Conservation (phyloP, 2,797 vertebrate genomes). For the Eulemur mongoz region DNA sequence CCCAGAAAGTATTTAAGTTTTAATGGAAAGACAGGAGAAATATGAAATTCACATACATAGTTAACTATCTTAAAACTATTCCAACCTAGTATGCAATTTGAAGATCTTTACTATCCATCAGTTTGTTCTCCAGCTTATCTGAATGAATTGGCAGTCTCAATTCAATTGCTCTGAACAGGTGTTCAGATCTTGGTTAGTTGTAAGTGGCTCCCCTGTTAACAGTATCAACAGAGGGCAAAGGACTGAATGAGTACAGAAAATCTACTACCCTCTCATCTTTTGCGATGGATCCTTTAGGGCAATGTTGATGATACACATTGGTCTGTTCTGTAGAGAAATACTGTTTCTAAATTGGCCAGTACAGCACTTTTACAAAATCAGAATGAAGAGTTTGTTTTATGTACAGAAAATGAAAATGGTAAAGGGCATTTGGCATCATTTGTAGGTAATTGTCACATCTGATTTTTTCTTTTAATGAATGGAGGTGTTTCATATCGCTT, state of each 20-base stretch:
- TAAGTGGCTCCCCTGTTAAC: conserved; percentile 77
- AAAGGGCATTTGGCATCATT: conserved; percentile 15
- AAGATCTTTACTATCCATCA: conserved; percentile 72
- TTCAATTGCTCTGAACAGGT: conserved; percentile 78
- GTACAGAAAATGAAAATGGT: conserved; percentile 54
- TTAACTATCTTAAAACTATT: conserved; percentile 63
- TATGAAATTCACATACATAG: conserved; percentile 26
- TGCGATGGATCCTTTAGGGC: conserved; percentile 73
- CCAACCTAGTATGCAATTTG: conserved; percentile 64
- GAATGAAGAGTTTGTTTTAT: conserved; percentile 65
- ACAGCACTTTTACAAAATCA: conserved; percentile 72
- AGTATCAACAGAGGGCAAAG: conserved; percentile 73
- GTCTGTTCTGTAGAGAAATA: conserved; percentile 68
- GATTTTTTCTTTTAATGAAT: conserved; percentile 40
- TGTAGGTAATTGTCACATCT: conserved; percentile 59
- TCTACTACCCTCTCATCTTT: conserved; percentile 67
- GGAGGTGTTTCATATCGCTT: neutral
- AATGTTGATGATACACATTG: conserved; percentile 72
- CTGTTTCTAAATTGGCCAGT: conserved; percentile 71
- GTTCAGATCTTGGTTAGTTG: conserved; percentile 72
- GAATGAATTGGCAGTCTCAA: conserved; percentile 70
- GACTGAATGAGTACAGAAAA: conserved; percentile 58
- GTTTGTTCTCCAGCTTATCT: conserved; percentile 69
- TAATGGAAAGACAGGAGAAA: conserved; percentile 58
- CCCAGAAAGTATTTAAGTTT: conserved; percentile 30